These are phyloP conservation scores for Drosophila acutilabella DNA, from an alignment of 2,888 invertebrate species.

Conservation along the genomic window DNA sequence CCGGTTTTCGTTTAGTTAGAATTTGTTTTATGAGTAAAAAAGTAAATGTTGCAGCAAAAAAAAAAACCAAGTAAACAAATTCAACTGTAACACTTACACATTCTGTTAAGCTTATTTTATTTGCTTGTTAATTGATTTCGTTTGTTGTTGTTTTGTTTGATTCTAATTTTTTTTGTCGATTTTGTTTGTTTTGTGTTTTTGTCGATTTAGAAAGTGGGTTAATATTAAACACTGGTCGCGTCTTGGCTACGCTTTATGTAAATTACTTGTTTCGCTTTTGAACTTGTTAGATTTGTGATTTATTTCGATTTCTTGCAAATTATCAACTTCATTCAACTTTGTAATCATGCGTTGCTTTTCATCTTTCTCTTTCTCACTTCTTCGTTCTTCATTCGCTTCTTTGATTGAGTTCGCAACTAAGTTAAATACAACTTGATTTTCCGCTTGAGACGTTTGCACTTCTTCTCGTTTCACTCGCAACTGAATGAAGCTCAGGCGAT, in stretches of 20 bases:
- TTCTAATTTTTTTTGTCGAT: conserved; percentile 53
- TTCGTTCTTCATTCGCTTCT: conserved; percentile 43
- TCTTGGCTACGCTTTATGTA: conserved; percentile 67
- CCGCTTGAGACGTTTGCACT: conserved; percentile 78
- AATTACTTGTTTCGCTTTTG: conserved; percentile 51
- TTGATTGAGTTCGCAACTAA: conserved; percentile 52
- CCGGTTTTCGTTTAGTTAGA: conserved; percentile 52
- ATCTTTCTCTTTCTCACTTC: conserved; percentile 28
- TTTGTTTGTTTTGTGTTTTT: conserved; percentile 43
- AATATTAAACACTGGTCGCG: conserved; percentile 57
- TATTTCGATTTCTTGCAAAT: conserved; percentile 71
- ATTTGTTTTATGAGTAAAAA: conserved; percentile 44
- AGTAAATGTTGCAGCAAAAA: conserved; percentile 31
- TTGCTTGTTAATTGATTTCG: conserved; percentile 70
- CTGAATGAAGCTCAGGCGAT: conserved; percentile 55
- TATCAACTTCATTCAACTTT: conserved; percentile 76
- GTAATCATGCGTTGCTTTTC: conserved; percentile 62
- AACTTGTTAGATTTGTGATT: conserved; percentile 67
- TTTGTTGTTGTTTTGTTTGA: conserved; percentile 48
- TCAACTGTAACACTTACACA: conserved; percentile 68
- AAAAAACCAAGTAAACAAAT: conserved; percentile 50
- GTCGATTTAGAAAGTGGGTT: conserved; percentile 80
- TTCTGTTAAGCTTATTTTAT: conserved; percentile 51
- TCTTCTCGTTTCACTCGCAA: conserved; percentile 74
- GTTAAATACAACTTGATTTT: conserved; percentile 70